Evolutionary conservation across 35 echinoderm and acorn worm species (phyloP), one percentile per base, ranked within the genome.

Genomic region (Apostichopus japonicus): DNA sequence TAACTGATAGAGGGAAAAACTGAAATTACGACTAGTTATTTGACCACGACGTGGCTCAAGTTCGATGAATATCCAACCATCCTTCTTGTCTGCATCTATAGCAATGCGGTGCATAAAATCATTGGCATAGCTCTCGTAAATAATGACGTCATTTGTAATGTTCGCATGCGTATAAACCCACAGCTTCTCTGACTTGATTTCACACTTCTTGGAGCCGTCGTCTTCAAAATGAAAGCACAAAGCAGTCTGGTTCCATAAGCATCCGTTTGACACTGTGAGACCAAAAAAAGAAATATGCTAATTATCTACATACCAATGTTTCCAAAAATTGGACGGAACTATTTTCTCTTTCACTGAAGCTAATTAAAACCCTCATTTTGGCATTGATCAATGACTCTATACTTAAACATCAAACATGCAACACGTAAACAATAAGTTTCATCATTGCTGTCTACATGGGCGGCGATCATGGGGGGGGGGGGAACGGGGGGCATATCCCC

Each of bases 91-190:
- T 54, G 33, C 17, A 17, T 54, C 13, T 14, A n/a, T 83, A 6
- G 51, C 79, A 52, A 83, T 83, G 11, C 51, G 79, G 2, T 83
- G 52, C 63, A 67, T 67, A 19, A 67, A 67, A 14, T 52, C 79
- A 54, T 83, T 83, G 13, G 51, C 3, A 83, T 83, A 52, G 24
- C 54, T 83, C 51, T 83, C 79, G n/a, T 54, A 83, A 17, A 83
- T 55, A 0, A 33, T 44, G 79, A 83, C 17, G 7, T 83, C 52
- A 52, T 83, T 56, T 8, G 33, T 17, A 15, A 13, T 54, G 51
- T 55, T 55, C 10, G 2, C 54, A 6, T 83, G 27, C 16, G 54
- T 17, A 3, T 54, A 83, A 15, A 83, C 11, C 79, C 79, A 83
- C 10, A 83, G 79, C 17, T 10, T 83, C 16, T 83, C 79, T 11